Evolutionary conservation across 1,140 invertebrate species (phyloP).

Genomic region (Danaus melanippus): DNA sequence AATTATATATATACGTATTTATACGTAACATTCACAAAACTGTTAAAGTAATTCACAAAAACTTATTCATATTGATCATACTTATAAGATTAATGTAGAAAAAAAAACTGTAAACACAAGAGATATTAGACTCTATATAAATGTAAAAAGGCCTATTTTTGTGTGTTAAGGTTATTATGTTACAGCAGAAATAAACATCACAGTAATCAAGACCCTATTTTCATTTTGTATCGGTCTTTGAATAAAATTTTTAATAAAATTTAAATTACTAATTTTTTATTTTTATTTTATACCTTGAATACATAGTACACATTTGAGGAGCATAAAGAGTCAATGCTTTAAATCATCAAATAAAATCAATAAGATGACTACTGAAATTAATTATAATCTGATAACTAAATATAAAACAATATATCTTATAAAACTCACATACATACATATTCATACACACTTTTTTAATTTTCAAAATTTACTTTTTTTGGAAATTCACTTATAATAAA

Average conservation of each 20-base stretch:
- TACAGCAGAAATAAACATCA: conserved; percentile 23
- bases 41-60: background rate
- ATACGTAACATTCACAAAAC: background rate
- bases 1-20: no score
- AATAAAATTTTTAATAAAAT: conserved; percentile 69
- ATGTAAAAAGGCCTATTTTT: conserved; percentile 34
- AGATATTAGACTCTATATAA: conserved; percentile 11
- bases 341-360: no score
- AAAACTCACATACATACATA: no score
- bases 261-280: conserved; percentile 44
- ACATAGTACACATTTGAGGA: no score
- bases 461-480: no score
- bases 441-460: no score
- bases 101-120: conserved; percentile 10
- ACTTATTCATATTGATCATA: conserved; percentile 8
- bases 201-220: conserved; percentile 39
- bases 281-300: conserved; percentile 6
- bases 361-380: no score
- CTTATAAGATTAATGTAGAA: no score
- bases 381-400: no score
- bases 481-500: no score
- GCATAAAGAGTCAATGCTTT: no score
- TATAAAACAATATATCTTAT: no score
- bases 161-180: conserved; percentile 27
- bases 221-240: conserved; percentile 64